Percentiles rank a stretch among this genome's conserved stretches.
These are phyloP conservation scores for Sminthopsis crassicaudata DNA, from an alignment of 2,113 vertebrate species.

Conservation along the genomic window DNA sequence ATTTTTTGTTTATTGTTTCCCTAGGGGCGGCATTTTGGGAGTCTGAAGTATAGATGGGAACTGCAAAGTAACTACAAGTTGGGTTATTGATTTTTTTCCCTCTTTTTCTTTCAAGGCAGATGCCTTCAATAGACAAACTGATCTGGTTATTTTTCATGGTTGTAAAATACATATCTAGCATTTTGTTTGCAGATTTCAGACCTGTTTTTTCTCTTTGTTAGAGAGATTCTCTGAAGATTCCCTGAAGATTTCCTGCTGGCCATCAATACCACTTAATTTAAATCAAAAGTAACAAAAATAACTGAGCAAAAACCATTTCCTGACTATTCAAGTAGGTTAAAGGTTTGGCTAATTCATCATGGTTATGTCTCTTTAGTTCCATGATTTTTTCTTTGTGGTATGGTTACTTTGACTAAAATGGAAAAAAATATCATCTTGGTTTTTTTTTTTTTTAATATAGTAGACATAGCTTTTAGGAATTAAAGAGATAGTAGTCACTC, in stretches of 20 bases:
- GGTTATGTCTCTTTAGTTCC: neutral
- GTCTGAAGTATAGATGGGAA: neutral
- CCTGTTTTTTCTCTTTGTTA: neutral
- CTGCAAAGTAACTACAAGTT: neutral
- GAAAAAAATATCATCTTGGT: neutral
- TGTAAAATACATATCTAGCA: neutral
- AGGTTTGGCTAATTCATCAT: neutral
- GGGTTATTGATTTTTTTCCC: neutral
- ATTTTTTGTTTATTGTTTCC: neutral
- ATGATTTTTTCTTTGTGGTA: neutral
- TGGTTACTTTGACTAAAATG: neutral
- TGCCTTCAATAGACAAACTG: neutral
- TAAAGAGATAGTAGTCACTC: neutral
- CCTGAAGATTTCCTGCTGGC: neutral
- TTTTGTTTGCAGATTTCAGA: neutral
- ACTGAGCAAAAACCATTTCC: neutral
- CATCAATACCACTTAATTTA: neutral
- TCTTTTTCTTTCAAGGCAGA: constrained; percentile 36
- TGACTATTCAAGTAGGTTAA: neutral
- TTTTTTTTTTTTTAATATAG: too few species aligned
- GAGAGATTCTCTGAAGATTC: neutral
- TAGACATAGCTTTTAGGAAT: neutral
- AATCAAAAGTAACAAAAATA: neutral
- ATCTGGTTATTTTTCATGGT: constrained; percentile 1
- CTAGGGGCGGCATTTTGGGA: neutral